Percentiles rank a stretch among this genome's conserved stretches.
These are phyloP conservation scores for Boloria euphrosyne DNA, from an alignment of 2,888 invertebrate genomes.

Conservation along the genomic window DNA sequence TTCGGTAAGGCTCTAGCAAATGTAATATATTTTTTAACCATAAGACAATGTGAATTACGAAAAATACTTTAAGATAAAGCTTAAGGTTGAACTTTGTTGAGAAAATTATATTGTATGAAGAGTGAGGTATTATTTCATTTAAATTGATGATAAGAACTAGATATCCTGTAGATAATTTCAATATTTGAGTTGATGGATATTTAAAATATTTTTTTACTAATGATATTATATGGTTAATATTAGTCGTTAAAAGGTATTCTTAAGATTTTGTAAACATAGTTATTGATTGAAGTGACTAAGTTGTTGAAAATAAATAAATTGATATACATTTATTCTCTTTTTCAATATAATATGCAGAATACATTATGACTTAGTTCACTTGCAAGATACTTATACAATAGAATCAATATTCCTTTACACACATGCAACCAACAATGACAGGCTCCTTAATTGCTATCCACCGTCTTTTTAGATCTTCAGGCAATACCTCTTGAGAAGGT, in stretches of 20 bases:
- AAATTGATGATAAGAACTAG: too few relatives aligned
- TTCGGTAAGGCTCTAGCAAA: too few relatives aligned
- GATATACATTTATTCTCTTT: constrained; percentile 3
- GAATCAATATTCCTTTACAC: constrained; percentile 49
- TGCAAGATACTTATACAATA: neutral
- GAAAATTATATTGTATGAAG: too few relatives aligned
- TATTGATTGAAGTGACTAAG: constrained; percentile 22
- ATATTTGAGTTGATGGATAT: neutral
- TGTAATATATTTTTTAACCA: too few relatives aligned
- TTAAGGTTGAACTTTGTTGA: too few relatives aligned
- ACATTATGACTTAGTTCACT: constrained; percentile 1
- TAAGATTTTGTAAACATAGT: constrained; percentile 6
- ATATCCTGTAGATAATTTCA: neutral
- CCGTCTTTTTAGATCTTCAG: constrained; percentile 50
- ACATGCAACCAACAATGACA: constrained; percentile 63
- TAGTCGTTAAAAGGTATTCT: constrained; percentile 5
- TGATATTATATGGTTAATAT: constrained; percentile 6
- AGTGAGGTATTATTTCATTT: too few relatives aligned
- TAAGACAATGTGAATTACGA: too few relatives aligned
- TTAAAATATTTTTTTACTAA: constrained; percentile 16
- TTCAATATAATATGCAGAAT: neutral
- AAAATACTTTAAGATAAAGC: too few relatives aligned
- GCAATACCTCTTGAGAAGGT: constrained; percentile 48
- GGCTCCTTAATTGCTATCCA: constrained; percentile 57
- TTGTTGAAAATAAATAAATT: constrained; percentile 22